Evolutionary conservation across 2,797 vertebrate genomes (phyloP).

Genomic region (Pteropus rufus): DNA sequence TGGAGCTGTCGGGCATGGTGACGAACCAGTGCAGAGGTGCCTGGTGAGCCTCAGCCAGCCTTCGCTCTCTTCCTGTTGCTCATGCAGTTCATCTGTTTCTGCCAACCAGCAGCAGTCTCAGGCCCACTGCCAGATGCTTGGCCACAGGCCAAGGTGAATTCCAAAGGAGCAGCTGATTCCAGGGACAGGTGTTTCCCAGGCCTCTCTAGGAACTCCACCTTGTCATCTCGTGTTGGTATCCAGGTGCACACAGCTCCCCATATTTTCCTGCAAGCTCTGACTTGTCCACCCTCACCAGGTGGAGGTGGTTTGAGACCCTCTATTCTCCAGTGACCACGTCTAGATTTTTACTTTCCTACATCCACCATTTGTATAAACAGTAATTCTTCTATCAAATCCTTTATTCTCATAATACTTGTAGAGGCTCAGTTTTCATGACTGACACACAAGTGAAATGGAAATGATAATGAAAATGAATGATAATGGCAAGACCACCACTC

Average conservation of each 20-base stretch:
- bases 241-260: not conserved
- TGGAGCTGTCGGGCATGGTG: fast-evolving
- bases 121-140: too few relatives aligned
- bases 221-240: not conserved
- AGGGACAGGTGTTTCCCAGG: not conserved
- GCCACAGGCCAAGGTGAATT: not conserved
- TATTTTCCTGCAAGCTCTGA: not conserved
- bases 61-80: not conserved
- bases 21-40: not conserved
- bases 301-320: not conserved
- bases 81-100: not conserved
- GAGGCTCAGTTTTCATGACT: not conserved
- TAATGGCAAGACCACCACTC: not conserved
- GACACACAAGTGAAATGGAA: not conserved
- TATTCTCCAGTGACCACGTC: not conserved
- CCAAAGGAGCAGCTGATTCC: not conserved
- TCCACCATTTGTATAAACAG: not conserved
- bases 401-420: not conserved
- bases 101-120: too few relatives aligned
- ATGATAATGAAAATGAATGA: not conserved
- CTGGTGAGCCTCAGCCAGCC: fast-evolving
- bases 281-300: not conserved
- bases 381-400: not conserved
- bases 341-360: not conserved
- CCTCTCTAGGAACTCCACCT: not conserved